Base-by-base conservation (phyloP, 2,888 invertebrate genomes). In the Patella caerulea region DNA sequence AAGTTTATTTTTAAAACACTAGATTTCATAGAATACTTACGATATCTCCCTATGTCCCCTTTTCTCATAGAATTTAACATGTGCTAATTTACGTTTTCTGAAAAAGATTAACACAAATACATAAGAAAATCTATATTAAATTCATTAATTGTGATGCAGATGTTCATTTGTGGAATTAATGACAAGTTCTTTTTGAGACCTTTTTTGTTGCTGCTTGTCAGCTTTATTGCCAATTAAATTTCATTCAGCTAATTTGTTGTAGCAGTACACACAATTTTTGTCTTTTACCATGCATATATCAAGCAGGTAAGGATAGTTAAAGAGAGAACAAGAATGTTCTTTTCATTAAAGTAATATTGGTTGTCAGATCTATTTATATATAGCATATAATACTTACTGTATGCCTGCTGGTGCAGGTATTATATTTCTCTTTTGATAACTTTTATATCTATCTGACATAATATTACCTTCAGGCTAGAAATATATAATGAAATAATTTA, bases 361-460 rank as follows among this genome's bases (percentile, higher is more conserved):
- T 9, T 1, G 7, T 45, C 45, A 45, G 9, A 45, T 45, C 1
- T 45, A 45, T 45, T 45, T 45, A 45, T 45, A 7, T 45, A 45
- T 45, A 9, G 4, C 9, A 45, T 45, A 45, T 9, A 45, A 19
- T 45, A 84, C 87, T 83, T 86, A 89, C 89, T 87, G 88, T 45
- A 84, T 86, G 74, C 84, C 82, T 53, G 89, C 82, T 82, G 93
- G 93, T 5, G 96, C 95, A 81, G 96, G 96, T 72, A 98, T 93
- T n/a, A 98, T 95, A 85, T 97, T 98, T 83, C 98, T 94, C 77
- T 95, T 95, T 91, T 98, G 98, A 82, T 98, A 92, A 79, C 96
- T 96, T 88, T 95, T 95, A 90, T 95, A 98, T 34, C 97, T 94
- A 83, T 98, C 97, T 19, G 94, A 93, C 9, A 98, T 93, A n/a